phyloP scores from a whole-genome alignment of 1,140 invertebrate species.

The Laupala kohalensis region DNA sequence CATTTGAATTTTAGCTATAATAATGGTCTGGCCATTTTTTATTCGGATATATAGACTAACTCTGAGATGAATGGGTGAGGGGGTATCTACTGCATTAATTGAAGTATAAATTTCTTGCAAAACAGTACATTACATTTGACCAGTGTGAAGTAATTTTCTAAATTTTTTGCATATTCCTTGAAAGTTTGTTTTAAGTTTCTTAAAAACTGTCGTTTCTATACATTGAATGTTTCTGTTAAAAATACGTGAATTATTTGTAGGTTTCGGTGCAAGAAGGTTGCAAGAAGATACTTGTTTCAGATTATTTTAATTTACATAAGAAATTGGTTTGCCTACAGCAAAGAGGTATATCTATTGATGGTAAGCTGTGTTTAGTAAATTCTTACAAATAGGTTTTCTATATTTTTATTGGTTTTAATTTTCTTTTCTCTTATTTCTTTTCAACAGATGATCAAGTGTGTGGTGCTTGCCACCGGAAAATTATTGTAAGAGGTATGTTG shows the following conservation, averaged over 20 bases:
- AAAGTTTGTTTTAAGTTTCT: too few species aligned
- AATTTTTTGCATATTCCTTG: too few species aligned
- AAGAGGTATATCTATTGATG: conserved; percentile 55
- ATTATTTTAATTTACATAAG: conserved; percentile 82
- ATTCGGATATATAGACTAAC: too few species aligned
- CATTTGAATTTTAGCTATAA: too few species aligned
- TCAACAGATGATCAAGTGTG: conserved; percentile 59
- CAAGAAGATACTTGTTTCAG: conserved; percentile 71
- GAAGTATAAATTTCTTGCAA: too few species aligned
- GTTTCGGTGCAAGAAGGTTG: conserved; percentile 80
- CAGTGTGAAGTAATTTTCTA: too few species aligned
- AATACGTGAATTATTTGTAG: conserved; percentile 23
- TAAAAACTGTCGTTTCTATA: too few species aligned
- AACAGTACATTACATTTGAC: too few species aligned
- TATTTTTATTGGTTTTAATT: neutral
- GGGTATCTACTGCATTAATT: too few species aligned
- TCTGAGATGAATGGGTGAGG: too few species aligned
- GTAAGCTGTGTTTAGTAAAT: conserved; percentile 24
- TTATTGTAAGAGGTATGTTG: conserved; percentile 48
- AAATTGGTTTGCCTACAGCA: conserved; percentile 63
- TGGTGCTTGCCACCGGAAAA: conserved; percentile 55
- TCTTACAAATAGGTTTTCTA: neutral
- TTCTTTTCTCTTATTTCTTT: conserved; percentile 13
- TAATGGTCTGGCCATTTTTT: too few species aligned
- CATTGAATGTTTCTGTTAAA: neutral